phyloP scores from a whole-genome alignment of 2,113 vertebrate genomes.

The Columbina picui region DNA sequence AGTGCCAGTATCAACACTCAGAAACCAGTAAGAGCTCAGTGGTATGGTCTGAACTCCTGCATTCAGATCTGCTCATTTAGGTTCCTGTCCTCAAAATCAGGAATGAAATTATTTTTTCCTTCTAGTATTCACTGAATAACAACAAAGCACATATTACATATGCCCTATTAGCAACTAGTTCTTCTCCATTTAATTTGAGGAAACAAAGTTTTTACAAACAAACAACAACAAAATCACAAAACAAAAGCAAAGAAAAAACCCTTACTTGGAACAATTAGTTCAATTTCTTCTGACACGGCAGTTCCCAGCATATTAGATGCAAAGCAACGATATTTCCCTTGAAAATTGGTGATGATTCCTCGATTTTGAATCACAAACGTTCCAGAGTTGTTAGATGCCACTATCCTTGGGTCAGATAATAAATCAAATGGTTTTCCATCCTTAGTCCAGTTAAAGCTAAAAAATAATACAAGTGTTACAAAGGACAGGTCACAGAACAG shows the following conservation, averaged over 20 bases:
- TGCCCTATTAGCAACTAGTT: accelerated
- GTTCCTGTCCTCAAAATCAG: not conserved
- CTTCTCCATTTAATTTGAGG: not conserved
- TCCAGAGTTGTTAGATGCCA: constrained; percentile 83
- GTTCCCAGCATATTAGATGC: constrained; percentile 89
- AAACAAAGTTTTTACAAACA: not conserved
- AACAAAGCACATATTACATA: not conserved
- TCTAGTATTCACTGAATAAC: not conserved
- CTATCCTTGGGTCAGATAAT: constrained; percentile 83
- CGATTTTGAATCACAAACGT: constrained; percentile 92
- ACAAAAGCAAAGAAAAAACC: not conserved
- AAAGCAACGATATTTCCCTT: constrained; percentile 92
- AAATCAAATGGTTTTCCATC: constrained; percentile 88
- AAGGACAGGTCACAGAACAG: not conserved
- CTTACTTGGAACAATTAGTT: constrained; percentile 93
- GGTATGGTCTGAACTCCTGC: not conserved
- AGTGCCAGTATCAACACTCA: not conserved
- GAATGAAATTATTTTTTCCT: not conserved
- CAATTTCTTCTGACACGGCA: constrained; percentile 90
- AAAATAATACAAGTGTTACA: not conserved
- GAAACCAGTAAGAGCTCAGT: not conserved
- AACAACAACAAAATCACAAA: not conserved
- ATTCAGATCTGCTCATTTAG: not conserved
- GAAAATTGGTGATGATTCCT: constrained; percentile 87
- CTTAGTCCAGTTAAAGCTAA: constrained; percentile 92